phyloP scores from a whole-genome alignment of 2,888 invertebrate species.

The Orthosia cruda region DNA sequence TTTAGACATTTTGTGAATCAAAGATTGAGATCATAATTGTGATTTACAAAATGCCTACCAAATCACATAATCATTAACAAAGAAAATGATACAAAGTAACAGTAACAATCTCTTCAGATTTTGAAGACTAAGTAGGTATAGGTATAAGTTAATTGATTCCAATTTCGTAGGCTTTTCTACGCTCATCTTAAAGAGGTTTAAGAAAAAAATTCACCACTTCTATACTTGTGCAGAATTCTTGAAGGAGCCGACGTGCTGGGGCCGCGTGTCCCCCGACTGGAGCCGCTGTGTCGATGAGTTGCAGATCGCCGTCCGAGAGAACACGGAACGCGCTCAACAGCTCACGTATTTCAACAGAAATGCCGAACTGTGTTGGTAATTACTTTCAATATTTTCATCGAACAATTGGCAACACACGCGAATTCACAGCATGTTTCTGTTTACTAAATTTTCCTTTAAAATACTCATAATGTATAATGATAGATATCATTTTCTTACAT shows the following conservation, averaged over 20 bases:
- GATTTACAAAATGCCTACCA: neutral
- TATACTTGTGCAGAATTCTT: conserved; percentile 81
- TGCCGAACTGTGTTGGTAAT: conserved; percentile 86
- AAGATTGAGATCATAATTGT: neutral
- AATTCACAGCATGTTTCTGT: neutral
- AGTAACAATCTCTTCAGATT: neutral
- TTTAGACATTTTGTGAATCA: too few relatives aligned
- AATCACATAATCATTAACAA: neutral
- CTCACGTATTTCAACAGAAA: conserved; percentile 86
- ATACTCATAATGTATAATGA: neutral
- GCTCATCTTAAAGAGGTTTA: neutral
- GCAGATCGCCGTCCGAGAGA: conserved; percentile 82
- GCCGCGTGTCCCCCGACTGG: conserved; percentile 85
- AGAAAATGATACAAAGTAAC: too few relatives aligned
- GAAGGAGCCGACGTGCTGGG: conserved; percentile 86
- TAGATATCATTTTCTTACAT: conserved; percentile 9
- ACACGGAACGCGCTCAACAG: conserved; percentile 82
- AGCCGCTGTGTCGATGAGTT: conserved; percentile 84
- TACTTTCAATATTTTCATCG: conserved; percentile 48
- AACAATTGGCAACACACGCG: neutral
- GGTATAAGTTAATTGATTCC: neutral
- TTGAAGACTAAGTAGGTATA: neutral
- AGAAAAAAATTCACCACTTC: conserved; percentile 1
- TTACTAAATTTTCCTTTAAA: conserved; percentile 3
- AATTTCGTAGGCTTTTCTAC: neutral